phyloP scores from a whole-genome alignment of 2,113 vertebrate species.

The Cyrtonyx montezumae region DNA sequence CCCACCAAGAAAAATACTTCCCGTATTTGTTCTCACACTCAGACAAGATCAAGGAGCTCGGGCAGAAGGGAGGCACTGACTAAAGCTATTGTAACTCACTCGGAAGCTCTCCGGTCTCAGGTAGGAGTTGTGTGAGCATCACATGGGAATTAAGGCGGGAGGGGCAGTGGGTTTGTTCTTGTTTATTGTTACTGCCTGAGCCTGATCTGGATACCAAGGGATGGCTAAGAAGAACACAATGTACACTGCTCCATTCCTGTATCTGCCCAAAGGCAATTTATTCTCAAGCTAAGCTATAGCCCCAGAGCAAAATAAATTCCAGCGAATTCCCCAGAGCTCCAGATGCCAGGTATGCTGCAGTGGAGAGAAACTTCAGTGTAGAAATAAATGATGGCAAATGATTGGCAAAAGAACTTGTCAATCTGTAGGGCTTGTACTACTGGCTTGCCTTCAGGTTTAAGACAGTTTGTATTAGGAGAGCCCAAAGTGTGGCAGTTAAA shows the following conservation, averaged over 20 bases:
- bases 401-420: not conserved
- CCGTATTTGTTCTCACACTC: not conserved
- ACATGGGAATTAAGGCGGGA: not conserved
- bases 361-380: not conserved
- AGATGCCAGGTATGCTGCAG: not conserved
- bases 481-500: not conserved
- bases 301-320: slow-evolving; percentile 16
- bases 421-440: not conserved
- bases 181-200: slow-evolving; percentile 36
- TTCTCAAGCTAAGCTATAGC: not conserved
- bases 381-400: not conserved
- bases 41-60: not conserved
- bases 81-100: not conserved
- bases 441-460: not conserved
- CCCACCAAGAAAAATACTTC: not conserved
- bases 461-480: not conserved
- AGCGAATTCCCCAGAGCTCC: accelerated
- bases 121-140: not conserved
- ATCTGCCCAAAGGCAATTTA: not conserved
- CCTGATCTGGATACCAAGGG: not conserved
- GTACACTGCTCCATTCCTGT: slow-evolving; percentile 15
- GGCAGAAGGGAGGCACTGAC: not conserved
- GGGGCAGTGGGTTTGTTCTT: not conserved
- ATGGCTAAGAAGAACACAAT: not conserved
- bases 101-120: accelerated